phyloP scores from a whole-genome alignment of 1,140 invertebrate species.

The Forficula auricularia region DNA sequence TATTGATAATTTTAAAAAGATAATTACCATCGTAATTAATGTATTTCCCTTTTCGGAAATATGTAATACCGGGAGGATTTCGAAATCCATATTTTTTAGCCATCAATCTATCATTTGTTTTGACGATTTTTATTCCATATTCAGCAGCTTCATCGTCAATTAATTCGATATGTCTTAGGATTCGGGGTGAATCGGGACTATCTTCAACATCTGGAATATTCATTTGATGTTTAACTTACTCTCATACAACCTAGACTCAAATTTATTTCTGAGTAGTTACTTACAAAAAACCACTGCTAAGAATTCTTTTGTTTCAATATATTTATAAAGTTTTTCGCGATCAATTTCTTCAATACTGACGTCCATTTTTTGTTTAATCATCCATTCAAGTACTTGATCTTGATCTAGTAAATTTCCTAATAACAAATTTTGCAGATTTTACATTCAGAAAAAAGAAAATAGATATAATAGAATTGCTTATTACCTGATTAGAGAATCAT shows the following conservation, averaged over 20 bases:
- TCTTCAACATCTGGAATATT: conserved; percentile 56
- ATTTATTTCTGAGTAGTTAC: no score
- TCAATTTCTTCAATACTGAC: conserved; percentile 84
- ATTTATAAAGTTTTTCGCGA: conserved; percentile 62
- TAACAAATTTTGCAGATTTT: conserved; percentile 17
- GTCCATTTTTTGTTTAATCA: conserved; percentile 79
- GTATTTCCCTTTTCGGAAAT: conserved; percentile 76
- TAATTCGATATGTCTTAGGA: conserved; percentile 67
- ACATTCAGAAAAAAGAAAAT: not conserved
- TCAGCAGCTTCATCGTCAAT: conserved; percentile 82
- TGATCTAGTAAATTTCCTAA: conserved; percentile 74
- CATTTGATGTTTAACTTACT: not conserved
- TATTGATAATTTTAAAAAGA: not conserved
- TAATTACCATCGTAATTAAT: conserved; percentile 72
- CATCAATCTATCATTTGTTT: conserved; percentile 77
- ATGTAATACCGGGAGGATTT: conserved; percentile 75
- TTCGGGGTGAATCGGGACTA: conserved; percentile 54
- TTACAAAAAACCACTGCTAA: conserved; percentile 85
- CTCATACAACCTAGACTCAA: not conserved
- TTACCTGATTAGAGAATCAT: conserved; percentile 2
- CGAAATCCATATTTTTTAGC: conserved; percentile 85
- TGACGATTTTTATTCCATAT: conserved; percentile 82
- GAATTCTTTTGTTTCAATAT: conserved; percentile 82
- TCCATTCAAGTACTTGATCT: conserved; percentile 72
- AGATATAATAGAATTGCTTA: not conserved